Percentiles rank a stretch among this genome's conserved stretches.
Evolutionary conservation across 2,797 vertebrate genomes (phyloP).

Genomic region (Myioborus melanocephalus): DNA sequence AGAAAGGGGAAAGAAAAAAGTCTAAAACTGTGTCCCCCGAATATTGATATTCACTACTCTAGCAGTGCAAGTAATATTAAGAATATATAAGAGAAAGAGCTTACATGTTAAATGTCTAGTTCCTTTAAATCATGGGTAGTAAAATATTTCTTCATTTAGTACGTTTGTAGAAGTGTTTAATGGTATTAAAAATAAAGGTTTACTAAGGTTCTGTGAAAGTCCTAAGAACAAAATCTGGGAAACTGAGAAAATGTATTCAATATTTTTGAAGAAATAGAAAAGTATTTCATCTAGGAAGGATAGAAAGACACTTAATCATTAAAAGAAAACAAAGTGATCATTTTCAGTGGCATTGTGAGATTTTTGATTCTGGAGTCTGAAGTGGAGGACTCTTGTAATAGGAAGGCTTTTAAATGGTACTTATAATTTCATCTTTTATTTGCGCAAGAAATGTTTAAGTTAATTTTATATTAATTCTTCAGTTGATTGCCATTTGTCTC

Average conservation of each 20-base stretch:
- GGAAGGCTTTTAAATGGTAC: neutral
- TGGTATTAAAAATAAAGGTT: neutral
- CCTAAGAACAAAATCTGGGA: neutral
- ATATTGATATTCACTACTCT: neutral
- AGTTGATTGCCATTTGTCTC: constrained; percentile 69
- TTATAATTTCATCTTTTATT: constrained; percentile 25
- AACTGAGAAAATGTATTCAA: neutral
- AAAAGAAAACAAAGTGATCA: neutral
- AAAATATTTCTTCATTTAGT: neutral
- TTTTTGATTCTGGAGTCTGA: neutral
- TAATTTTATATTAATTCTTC: constrained; percentile 66
- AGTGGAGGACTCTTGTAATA: neutral
- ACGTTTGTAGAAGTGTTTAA: neutral
- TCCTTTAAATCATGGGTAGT: neutral
- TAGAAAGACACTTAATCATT: neutral
- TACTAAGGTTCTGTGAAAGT: neutral
- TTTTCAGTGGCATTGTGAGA: constrained; percentile 23
- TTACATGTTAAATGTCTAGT: neutral
- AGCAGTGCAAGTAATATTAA: neutral
- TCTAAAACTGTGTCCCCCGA: neutral
- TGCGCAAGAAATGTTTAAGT: constrained; percentile 42
- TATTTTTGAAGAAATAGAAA: neutral
- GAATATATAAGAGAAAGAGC: neutral
- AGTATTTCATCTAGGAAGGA: neutral
- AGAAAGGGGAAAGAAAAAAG: constrained; percentile 16